phyloP scores from a whole-genome alignment of 1,140 invertebrate species.

The Archegozetes longisetosus region DNA sequence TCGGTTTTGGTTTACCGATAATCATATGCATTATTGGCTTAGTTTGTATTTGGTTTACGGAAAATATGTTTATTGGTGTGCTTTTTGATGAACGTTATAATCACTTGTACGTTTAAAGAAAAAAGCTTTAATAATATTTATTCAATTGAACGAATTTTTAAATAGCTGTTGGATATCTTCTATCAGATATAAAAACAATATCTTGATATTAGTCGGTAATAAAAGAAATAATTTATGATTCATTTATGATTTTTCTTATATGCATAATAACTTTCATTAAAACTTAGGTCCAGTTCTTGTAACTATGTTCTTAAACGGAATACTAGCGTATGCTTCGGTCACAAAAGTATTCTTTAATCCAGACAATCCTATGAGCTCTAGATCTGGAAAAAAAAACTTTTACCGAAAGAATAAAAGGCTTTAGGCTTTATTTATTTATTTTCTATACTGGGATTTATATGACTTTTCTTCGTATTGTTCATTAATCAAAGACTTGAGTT shows the following conservation, averaged over 20 bases:
- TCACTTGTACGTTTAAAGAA: neutral
- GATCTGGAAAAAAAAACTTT: neutral
- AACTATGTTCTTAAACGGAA: neutral
- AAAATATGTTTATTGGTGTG: neutral
- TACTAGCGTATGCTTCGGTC: neutral
- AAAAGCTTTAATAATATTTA: neutral
- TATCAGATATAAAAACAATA: neutral
- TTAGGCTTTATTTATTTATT: slow-evolving; percentile 14
- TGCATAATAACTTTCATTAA: neutral
- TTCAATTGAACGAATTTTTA: neutral
- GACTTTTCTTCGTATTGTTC: slow-evolving; percentile 14
- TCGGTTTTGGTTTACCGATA: neutral
- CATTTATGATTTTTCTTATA: too few species aligned
- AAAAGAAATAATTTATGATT: too few species aligned
- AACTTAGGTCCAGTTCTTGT: neutral
- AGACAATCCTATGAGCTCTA: neutral
- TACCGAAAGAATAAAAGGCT: slow-evolving; percentile 1
- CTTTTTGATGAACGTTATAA: neutral
- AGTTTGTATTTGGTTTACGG: neutral
- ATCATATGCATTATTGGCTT: neutral
- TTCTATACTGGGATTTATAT: slow-evolving; percentile 17
- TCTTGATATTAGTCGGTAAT: neutral
- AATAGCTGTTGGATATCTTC: slow-evolving; percentile 11
- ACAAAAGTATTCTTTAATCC: neutral
- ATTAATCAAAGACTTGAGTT: slow-evolving; percentile 3